phyloP scores from a whole-genome alignment of 2,113 vertebrate genomes.

The Mastomys natalensis region DNA sequence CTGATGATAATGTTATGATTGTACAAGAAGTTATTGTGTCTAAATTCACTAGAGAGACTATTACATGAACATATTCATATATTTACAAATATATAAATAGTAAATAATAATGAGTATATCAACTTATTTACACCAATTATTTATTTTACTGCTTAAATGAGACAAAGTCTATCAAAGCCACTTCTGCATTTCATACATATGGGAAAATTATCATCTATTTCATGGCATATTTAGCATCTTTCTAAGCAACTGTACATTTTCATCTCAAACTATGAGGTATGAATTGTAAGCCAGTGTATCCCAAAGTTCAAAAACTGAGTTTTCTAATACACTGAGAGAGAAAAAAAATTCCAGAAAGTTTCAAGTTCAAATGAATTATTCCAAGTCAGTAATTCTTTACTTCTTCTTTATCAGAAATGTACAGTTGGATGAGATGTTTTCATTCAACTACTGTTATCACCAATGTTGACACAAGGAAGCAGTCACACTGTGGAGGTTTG shows the following conservation, averaged over 20 bases:
- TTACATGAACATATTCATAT: neutral
- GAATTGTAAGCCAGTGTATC: neutral
- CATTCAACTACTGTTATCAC: neutral
- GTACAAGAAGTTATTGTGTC: neutral
- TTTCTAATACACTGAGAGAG: neutral
- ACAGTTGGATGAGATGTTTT: neutral
- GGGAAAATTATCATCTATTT: neutral
- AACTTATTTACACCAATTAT: neutral
- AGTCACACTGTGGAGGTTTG: neutral
- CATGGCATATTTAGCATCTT: neutral
- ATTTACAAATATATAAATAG: neutral
- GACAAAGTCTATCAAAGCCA: neutral
- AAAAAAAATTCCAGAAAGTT: neutral
- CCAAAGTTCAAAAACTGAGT: neutral
- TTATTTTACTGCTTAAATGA: neutral
- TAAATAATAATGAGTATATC: neutral
- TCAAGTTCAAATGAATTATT: neutral
- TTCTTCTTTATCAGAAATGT: neutral
- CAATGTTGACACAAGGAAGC: neutral
- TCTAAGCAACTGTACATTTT: neutral
- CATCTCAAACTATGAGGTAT: neutral
- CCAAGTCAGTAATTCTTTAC: neutral
- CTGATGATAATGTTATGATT: neutral
- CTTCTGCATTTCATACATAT: neutral
- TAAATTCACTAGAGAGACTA: neutral